phyloP scores from a whole-genome alignment of 53 echinoderm and acorn worm genomes.

The Actinopyga echinites region DNA sequence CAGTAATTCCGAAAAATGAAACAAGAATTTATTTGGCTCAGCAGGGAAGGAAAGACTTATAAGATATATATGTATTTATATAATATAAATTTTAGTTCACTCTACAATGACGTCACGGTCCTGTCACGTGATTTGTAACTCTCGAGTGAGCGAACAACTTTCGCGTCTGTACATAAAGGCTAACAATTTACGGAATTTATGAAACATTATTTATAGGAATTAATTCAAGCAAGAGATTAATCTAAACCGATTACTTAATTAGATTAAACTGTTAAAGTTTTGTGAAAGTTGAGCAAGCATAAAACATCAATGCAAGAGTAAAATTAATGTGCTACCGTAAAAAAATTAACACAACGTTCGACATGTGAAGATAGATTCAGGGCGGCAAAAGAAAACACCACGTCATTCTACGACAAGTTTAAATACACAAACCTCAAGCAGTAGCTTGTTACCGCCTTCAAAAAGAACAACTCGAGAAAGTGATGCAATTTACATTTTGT shows the following conservation, averaged over 20 bases:
- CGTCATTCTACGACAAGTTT: constrained; percentile 17
- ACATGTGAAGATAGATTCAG: constrained; percentile 34
- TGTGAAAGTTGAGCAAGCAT: background rate
- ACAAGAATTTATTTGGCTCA: constrained; percentile 35
- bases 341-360: constrained; percentile 6
- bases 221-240: constrained; percentile 26
- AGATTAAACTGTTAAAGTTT: no score
- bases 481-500: constrained; percentile 29
- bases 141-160: no score
- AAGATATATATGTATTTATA: constrained; percentile 33
- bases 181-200: constrained; percentile 18
- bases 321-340: background rate
- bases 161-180: background rate
- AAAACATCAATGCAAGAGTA: background rate
- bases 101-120: constrained; percentile 6
- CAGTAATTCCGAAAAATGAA: constrained; percentile 5
- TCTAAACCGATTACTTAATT: constrained; percentile 9
- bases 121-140: background rate
- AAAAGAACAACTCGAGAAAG: constrained; percentile 7
- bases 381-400: constrained; percentile 22
- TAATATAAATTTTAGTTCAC: constrained; percentile 21
- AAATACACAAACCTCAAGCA: constrained; percentile 16
- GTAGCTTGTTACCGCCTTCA: background rate
- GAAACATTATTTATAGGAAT: constrained; percentile 18
- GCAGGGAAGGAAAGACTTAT: constrained; percentile 26